Conservation (phyloP, 2,797 vertebrate species). For the Austrolebias charrua region DNA sequence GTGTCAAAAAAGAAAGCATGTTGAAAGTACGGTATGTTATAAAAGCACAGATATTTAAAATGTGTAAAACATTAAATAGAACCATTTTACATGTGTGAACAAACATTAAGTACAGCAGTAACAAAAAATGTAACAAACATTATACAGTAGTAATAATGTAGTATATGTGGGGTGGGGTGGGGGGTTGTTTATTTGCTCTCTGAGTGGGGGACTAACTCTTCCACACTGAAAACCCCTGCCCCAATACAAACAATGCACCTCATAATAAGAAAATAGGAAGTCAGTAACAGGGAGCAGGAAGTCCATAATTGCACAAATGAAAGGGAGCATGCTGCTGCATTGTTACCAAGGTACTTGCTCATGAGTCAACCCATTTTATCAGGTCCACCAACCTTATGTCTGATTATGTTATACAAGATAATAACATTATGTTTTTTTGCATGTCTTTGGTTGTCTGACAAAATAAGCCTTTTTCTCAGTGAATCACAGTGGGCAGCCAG, state of each 20-base stretch:
- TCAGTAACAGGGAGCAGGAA: neutral
- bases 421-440: slow-evolving; percentile 12
- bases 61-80: too few species aligned
- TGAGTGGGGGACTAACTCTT: too few species aligned
- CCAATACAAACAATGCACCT: slow-evolving; percentile 6
- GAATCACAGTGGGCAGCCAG: slow-evolving; percentile 52
- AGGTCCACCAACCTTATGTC: slow-evolving; percentile 7
- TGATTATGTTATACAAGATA: slow-evolving; percentile 29
- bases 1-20: too few species aligned
- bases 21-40: too few species aligned
- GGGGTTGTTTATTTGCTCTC: too few species aligned
- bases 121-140: too few species aligned
- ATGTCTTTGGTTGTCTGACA: slow-evolving; percentile 18
- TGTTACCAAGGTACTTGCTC: neutral
- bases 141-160: too few species aligned
- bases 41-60: too few species aligned
- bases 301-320: slow-evolving; percentile 9
- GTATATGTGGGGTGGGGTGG: too few species aligned
- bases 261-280: slow-evolving; percentile 6
- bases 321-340: slow-evolving; percentile 8
- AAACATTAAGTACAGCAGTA: too few species aligned
- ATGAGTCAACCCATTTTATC: slow-evolving; percentile 6
- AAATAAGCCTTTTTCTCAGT: slow-evolving; percentile 20
- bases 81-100: too few species aligned
- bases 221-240: too few species aligned